Base-by-base conservation (phyloP, 2,113 vertebrate species). In the Poeciliopsis occidentalis region DNA sequence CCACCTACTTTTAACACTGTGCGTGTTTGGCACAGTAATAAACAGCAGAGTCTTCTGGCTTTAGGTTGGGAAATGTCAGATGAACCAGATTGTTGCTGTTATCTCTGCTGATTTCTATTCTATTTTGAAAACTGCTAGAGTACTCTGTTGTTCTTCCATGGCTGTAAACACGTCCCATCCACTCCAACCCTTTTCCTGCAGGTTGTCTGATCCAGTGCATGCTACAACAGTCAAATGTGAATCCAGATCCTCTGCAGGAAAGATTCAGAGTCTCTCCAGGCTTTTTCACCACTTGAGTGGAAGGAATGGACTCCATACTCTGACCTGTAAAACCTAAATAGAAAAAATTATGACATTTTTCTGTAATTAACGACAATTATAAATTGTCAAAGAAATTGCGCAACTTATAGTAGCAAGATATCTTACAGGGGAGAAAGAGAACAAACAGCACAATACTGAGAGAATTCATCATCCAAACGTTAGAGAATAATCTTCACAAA, bases 161-260 rank as follows among this genome's bases (percentile, higher is more conserved):
- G 15, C 13, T 11, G 11, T 29, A 61, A 0, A 27, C 26, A 29
- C 13, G 54, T 3, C 84, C 92, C 11, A 91, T 24, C 84, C 85
- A 88, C 80, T 89, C 73, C 64, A 85, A 54, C 2, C 29, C 24
- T 77, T 86, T 82, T 41, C 78, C 73, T 41, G 70, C 65, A 54
- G 69, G 7, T n/a, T 92, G 85, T 64, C 77, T 54, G 41, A 91
- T 77, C 88, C 90, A 90, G 64, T 76, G 1, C 83, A 87, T 88
- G 1, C 4, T 19, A 60, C 24, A 64, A 3, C 30, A 76, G 2
- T 0, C 7, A 62, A 67, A 83, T 63, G 64, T 12, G 75, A 69
- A 76, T 17, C 74, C 82, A 71, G 67, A 31, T 63, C 74, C 74
- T 31, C 34, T 89, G 74, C 86, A 91, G 30, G 85, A 90, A 0